These are phyloP conservation scores for Anas acuta DNA, from an alignment of 2,797 vertebrate genomes.

Conservation along the genomic window DNA sequence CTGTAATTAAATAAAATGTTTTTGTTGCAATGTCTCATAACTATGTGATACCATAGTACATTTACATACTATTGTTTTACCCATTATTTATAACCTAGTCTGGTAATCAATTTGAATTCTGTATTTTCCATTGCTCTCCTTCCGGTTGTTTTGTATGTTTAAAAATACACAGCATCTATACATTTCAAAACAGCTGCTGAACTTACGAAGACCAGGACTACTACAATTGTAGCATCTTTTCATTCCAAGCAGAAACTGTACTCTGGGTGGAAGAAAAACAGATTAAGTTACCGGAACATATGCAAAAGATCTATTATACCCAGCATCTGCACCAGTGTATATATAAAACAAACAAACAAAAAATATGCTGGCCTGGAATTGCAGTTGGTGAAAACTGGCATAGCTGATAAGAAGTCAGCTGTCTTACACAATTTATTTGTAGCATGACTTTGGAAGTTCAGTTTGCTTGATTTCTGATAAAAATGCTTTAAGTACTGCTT, in stretches of 20 bases:
- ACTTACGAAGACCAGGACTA: background rate
- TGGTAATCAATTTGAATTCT: constrained; percentile 40
- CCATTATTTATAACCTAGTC: background rate
- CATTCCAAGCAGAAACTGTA: constrained; percentile 9
- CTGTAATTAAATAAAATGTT: constrained; percentile 34
- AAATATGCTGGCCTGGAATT: background rate
- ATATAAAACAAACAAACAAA: background rate
- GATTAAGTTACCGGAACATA: background rate
- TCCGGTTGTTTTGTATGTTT: constrained; percentile 24
- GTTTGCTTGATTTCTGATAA: background rate
- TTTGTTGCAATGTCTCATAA: background rate
- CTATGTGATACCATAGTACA: background rate
- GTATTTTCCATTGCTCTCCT: constrained; percentile 16
- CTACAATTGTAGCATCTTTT: background rate
- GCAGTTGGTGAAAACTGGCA: background rate
- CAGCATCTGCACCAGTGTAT: background rate
- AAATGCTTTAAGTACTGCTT: background rate
- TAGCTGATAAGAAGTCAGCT: background rate
- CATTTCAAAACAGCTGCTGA: constrained; percentile 26
- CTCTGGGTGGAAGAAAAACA: background rate
- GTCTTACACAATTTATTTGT: background rate
- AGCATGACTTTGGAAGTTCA: background rate
- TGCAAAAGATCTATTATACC: background rate
- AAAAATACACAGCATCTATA: constrained; percentile 18
- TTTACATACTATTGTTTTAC: constrained; percentile 13